These are phyloP conservation scores for Pimpla rufipes DNA, from an alignment of 2,888 invertebrate species.

Conservation along the genomic window DNA sequence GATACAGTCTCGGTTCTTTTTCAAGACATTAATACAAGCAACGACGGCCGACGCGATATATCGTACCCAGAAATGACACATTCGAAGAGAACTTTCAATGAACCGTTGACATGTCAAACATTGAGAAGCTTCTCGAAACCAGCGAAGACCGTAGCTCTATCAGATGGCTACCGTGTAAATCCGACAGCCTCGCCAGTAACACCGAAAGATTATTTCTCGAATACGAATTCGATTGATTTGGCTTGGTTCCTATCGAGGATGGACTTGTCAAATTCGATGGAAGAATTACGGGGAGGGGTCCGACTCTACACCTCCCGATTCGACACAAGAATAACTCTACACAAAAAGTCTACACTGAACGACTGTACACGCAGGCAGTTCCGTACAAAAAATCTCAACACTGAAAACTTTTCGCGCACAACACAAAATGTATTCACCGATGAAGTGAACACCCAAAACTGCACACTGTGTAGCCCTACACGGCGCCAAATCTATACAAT, in stretches of 20 bases:
- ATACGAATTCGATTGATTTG: not conserved
- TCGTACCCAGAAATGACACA: not conserved
- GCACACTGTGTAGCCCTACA: no score
- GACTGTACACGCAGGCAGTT: no score
- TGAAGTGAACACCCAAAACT: no score
- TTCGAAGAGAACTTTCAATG: not conserved
- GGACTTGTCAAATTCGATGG: not conserved
- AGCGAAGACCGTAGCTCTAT: slow-evolving; percentile 6
- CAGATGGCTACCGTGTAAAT: not conserved
- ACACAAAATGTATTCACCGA: no score
- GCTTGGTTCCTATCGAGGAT: slow-evolving; percentile 19
- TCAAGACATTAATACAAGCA: slow-evolving; percentile 27
- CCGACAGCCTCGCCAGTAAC: not conserved
- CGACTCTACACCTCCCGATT: no score
- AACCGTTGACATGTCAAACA: slow-evolving; percentile 6
- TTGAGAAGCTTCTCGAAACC: not conserved
- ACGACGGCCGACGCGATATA: not conserved
- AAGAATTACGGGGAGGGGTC: no score
- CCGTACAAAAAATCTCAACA: no score
- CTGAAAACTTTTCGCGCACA: no score
- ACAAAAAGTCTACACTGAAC: no score
- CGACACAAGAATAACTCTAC: no score
- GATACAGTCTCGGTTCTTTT: slow-evolving; percentile 55
- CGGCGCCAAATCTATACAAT: no score
- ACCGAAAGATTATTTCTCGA: slow-evolving; percentile 1